Evolutionary conservation across 1,140 invertebrate species (phyloP).

Genomic region (Neodiprion pinetum): DNA sequence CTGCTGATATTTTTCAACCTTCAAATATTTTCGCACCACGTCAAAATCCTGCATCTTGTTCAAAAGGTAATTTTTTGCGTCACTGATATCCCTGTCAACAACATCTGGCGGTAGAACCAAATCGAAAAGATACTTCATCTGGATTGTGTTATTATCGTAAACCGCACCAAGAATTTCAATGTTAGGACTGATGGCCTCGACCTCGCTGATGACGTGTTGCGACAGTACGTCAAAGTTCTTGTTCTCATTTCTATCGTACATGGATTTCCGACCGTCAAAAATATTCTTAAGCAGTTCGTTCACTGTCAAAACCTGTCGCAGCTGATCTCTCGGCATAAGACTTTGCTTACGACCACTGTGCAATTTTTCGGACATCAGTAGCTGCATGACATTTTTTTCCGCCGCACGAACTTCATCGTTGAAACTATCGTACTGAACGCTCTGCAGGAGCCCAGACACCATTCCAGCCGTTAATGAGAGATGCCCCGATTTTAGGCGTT

Average conservation of each 20-base stretch:
- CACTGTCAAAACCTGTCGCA: slow-evolving; percentile 18
- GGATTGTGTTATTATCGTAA: slow-evolving; percentile 36
- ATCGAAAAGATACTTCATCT: slow-evolving; percentile 38
- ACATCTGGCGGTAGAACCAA: slow-evolving; percentile 35
- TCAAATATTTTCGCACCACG: slow-evolving; percentile 28
- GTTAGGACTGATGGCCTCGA: slow-evolving; percentile 35
- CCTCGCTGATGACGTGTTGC: slow-evolving; percentile 27
- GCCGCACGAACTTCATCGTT: slow-evolving; percentile 31
- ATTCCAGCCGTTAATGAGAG: slow-evolving; percentile 29
- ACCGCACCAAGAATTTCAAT: slow-evolving; percentile 36
- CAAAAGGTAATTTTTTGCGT: slow-evolving; percentile 34
- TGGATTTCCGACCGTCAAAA: not conserved
- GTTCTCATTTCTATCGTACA: slow-evolving; percentile 2
- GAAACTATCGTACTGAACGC: slow-evolving; percentile 34
- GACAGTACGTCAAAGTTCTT: slow-evolving; percentile 17
- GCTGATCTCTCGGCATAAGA: not conserved
- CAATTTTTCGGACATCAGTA: not conserved
- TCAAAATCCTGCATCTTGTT: slow-evolving; percentile 18
- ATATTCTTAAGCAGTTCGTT: slow-evolving; percentile 27
- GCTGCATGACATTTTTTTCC: slow-evolving; percentile 18
- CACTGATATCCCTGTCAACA: slow-evolving; percentile 32
- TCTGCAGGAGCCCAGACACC: slow-evolving; percentile 29
- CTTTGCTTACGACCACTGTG: not conserved
- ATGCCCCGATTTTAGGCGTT: slow-evolving; percentile 18
- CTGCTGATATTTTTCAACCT: slow-evolving; percentile 35